Base-by-base conservation (phyloP, 2,113 vertebrate species). In the Alectura lathami region DNA sequence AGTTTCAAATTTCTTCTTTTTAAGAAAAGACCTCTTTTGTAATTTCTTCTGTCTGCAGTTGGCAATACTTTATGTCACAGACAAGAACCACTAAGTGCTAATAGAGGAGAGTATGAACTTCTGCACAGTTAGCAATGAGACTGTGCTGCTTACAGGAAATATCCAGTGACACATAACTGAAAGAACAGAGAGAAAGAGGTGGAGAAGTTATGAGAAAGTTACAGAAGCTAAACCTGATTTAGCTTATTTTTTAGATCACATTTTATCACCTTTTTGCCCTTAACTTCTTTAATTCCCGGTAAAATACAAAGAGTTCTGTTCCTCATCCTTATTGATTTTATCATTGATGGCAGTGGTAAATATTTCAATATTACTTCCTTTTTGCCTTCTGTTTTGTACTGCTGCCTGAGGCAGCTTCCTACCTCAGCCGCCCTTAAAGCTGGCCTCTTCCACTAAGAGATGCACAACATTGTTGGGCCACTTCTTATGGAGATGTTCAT, bases 241-340 rank as follows among this genome's bases (percentile, higher is more conserved):
- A 22, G 30, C 9, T n/a, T 63, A 21, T 17, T 68, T 76, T 40
- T 48, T 47, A 30, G 22, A 40, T 7, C 30, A 13, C 13, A 36
- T 62, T 92, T 76, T 86, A 9, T n/a, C 24, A 83, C 9, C 14
- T 62, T 78, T 78, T 78, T 67, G 23, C 16, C 36, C 11, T n/a
- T 78, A 45, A 17, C 3, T 86, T 74, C 1, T 27, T 12, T 8
- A 70, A 74, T 93, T 69, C 14, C 10, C 42, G 62, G n/a, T 34
- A 40, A 80, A 76, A 82, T 7, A 32, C 29, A 70, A 45, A 6
- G 3, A 84, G 67, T 57, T 53, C 2, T n/a, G 45, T 50, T 64
- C 13, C 15, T 66, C 10, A 32, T 17, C 0, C 0, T 9, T 60
- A 17, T 34, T 21, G 9, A 30, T 84, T 57, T 74, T 82, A 24